phyloP scores from a whole-genome alignment of 2,113 vertebrate genomes.

The Scatophagus argus region DNA sequence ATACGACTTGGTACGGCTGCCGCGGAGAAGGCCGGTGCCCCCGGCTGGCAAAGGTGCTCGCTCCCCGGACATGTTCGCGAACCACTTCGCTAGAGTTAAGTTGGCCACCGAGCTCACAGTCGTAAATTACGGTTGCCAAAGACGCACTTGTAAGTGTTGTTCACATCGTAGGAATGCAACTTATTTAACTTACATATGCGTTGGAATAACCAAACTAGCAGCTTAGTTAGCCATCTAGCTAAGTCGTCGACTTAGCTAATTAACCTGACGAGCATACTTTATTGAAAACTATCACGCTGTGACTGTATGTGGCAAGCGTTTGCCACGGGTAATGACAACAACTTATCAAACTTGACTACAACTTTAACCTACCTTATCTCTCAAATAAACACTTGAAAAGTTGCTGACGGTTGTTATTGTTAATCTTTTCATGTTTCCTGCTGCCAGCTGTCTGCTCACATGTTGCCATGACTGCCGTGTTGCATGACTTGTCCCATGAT shows the following conservation, averaged over 20 bases:
- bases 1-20: constrained; percentile 85
- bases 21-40: constrained; percentile 71
- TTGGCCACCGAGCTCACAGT: background rate
- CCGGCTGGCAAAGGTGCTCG: constrained; percentile 28
- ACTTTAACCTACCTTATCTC: background rate
- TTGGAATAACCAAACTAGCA: background rate
- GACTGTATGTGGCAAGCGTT: background rate
- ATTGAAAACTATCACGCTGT: background rate
- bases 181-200: fast-evolving
- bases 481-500: background rate
- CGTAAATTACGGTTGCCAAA: background rate
- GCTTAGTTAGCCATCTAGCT: constrained; percentile 47
- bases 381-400: background rate
- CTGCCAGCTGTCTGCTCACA: background rate
- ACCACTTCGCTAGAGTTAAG: background rate
- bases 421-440: background rate
- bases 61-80: constrained; percentile 75
- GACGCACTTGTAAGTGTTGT: background rate
- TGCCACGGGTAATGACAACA: fast-evolving
- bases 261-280: background rate
- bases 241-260: constrained; percentile 9
- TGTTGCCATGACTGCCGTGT: constrained; percentile 62
- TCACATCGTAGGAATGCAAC: background rate
- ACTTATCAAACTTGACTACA: background rate
- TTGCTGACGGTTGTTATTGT: background rate